phyloP scores from a whole-genome alignment of 2,888 invertebrate species.

The Tricholauxania praeusta region DNA sequence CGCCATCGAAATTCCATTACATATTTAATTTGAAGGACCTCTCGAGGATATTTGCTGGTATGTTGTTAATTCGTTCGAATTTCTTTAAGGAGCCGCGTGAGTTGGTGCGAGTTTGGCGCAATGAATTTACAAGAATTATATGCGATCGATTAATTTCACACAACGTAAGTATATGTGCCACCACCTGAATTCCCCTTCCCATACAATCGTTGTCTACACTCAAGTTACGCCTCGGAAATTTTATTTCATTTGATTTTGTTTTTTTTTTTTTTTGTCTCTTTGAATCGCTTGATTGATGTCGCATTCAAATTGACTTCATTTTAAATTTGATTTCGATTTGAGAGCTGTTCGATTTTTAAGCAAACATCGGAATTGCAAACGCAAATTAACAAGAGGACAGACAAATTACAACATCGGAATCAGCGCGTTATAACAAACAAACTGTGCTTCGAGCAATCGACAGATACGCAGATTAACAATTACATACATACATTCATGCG shows the following conservation, averaged over 20 bases:
- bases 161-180: slow-evolving; percentile 65
- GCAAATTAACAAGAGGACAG: slow-evolving; percentile 22
- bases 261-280: slow-evolving; percentile 24
- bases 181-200: background rate
- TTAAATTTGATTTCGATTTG: slow-evolving; percentile 47
- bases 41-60: slow-evolving; percentile 85
- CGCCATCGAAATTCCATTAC: slow-evolving; percentile 94
- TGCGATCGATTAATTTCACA: slow-evolving; percentile 85
- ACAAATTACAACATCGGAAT: slow-evolving; percentile 29
- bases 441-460: background rate
- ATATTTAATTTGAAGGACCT: slow-evolving; percentile 93
- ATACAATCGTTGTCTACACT: slow-evolving; percentile 1
- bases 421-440: background rate
- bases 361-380: slow-evolving; percentile 40
- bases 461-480: background rate
- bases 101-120: slow-evolving; percentile 89
- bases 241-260: background rate
- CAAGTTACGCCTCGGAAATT: slow-evolving; percentile 4
- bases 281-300: slow-evolving; percentile 45
- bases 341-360: slow-evolving; percentile 44
- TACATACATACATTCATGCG: background rate
- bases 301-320: slow-evolving; percentile 46
- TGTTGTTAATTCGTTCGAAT: slow-evolving; percentile 81
- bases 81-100: slow-evolving; percentile 77
- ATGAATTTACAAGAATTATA: slow-evolving; percentile 88